These are phyloP conservation scores for Carassius carassius DNA, from an alignment of 2,113 vertebrate species.

Conservation along the genomic window DNA sequence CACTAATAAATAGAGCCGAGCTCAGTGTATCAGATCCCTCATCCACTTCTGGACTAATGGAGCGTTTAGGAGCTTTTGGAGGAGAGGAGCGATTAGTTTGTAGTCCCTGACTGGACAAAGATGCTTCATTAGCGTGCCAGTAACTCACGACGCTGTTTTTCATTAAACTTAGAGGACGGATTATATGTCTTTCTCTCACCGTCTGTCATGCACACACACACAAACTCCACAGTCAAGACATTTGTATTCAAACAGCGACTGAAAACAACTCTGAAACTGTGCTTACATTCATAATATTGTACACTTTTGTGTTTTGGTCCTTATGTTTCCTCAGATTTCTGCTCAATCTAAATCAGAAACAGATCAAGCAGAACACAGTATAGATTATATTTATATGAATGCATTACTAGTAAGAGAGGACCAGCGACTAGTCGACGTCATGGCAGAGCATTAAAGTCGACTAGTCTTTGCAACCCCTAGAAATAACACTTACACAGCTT, in stretches of 20 bases:
- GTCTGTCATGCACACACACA: constrained; percentile 53
- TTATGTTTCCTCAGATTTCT: no score
- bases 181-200: constrained; percentile 15
- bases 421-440: no score
- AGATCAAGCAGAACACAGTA: no score
- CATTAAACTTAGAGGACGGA: constrained; percentile 38
- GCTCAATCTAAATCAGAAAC: no score
- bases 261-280: background rate
- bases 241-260: constrained; percentile 2
- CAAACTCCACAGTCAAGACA: constrained; percentile 39
- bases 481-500: no score
- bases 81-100: constrained; percentile 73
- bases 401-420: no score
- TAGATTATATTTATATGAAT: no score
- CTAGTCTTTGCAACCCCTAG: no score
- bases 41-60: constrained; percentile 74
- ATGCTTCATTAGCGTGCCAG: constrained; percentile 75
- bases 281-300: background rate
- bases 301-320: no score
- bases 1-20: constrained; percentile 67
- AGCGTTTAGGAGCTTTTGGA: constrained; percentile 70
- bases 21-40: constrained; percentile 49
- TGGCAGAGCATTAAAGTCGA: no score
- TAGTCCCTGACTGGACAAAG: constrained; percentile 74
- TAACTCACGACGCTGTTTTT: constrained; percentile 63